These are phyloP conservation scores for Hyperoplus immaculatus DNA, from an alignment of 2,797 vertebrate species.

Conservation along the genomic window DNA sequence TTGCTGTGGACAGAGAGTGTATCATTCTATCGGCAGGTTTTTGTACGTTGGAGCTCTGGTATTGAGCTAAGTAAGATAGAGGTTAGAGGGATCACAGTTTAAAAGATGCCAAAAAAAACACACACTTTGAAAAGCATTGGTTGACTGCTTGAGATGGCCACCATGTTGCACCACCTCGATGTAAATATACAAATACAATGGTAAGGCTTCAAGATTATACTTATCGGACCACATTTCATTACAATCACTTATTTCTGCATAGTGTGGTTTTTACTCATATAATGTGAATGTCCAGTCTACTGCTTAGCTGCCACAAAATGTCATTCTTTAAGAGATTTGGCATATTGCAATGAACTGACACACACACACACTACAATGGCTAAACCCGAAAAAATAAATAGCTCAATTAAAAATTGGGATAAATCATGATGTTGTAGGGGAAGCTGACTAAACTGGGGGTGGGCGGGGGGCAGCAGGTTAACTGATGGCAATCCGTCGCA, in stretches of 20 bases:
- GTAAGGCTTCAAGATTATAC: neutral
- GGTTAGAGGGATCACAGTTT: slow-evolving; percentile 27
- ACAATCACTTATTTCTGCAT: neutral
- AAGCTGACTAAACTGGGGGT: slow-evolving; percentile 42
- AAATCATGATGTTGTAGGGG: slow-evolving; percentile 38
- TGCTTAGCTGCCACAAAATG: slow-evolving; percentile 38
- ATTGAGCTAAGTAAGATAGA: slow-evolving; percentile 14
- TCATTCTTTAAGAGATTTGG: slow-evolving; percentile 40
- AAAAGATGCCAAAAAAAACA: slow-evolving; percentile 23
- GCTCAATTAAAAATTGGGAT: slow-evolving; percentile 41
- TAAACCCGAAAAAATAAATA: slow-evolving; percentile 48
- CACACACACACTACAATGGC: slow-evolving; percentile 30
- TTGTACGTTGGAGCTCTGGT: slow-evolving; percentile 42
- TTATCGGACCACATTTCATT: neutral
- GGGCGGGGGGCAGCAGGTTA: slow-evolving; percentile 15
- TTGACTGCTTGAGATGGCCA: neutral
- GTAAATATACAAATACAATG: slow-evolving; percentile 11
- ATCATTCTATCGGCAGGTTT: slow-evolving; percentile 41
- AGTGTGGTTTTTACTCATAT: neutral
- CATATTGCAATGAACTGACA: slow-evolving; percentile 37
- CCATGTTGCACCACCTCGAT: neutral
- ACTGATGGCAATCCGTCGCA: slow-evolving; percentile 25
- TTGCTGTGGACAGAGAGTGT: slow-evolving; percentile 21
- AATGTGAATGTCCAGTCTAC: slow-evolving; percentile 40
- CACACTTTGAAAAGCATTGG: slow-evolving; percentile 4